Percentiles rank a stretch among this genome's conserved stretches.
Conservation (phyloP, 2,888 invertebrate genomes). For the Oasisia sp. region DNA sequence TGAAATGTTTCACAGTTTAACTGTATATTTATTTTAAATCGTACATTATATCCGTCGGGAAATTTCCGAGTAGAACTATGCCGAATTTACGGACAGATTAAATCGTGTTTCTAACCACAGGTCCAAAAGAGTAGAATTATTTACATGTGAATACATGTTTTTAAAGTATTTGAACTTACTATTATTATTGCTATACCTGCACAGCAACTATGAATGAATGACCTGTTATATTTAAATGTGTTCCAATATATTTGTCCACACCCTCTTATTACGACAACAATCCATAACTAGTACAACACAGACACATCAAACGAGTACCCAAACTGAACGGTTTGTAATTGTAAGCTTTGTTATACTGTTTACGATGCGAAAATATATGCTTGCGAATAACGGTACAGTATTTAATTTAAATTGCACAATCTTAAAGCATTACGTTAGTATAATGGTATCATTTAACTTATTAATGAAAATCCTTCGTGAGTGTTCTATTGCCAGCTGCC, state of each 20-base stretch:
- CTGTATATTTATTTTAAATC: background rate
- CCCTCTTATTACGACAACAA: background rate
- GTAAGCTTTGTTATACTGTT: background rate
- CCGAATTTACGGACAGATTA: background rate
- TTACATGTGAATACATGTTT: background rate
- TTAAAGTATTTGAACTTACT: background rate
- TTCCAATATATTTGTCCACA: background rate
- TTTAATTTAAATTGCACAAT: background rate
- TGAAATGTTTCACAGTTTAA: background rate
- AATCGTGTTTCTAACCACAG: background rate
- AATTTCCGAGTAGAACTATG: background rate
- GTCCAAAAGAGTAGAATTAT: background rate
- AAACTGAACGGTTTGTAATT: background rate
- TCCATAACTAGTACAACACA: background rate
- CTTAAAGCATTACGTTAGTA: background rate
- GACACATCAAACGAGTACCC: background rate
- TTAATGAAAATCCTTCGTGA: no score
- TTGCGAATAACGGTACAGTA: background rate
- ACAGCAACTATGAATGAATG: background rate
- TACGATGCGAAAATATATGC: background rate
- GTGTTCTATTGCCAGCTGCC: no score
- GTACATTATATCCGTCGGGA: background rate
- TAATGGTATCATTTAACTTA: background rate
- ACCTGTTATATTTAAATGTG: background rate
- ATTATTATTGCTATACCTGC: background rate